Base-by-base conservation (phyloP, 2,113 vertebrate species). In the Trichomycterus rosablanca region DNA sequence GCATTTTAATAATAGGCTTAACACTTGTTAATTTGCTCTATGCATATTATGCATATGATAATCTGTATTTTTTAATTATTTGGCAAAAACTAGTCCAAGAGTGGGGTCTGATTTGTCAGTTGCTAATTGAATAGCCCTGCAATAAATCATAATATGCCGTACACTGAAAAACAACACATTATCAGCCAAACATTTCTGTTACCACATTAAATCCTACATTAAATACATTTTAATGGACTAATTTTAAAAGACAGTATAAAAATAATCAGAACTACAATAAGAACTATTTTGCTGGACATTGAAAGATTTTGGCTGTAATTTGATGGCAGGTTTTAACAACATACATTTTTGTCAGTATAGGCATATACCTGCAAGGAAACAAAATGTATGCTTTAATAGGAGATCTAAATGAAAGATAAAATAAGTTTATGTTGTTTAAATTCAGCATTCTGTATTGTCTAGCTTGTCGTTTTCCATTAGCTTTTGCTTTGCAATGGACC, bases 311-410 rank as follows among this genome's bases (percentile, higher is more conserved):
- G 14, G 11, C 20, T 11, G 22, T 60, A 49, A 24, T 18, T 12
- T 50, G 10, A 16, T 16, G 32, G 45, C 32, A 40, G 5, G 26
- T 9, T 19, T 30, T 7, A 11, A 26, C 11, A n/a, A 18, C 26
- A 49, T 15, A 23, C 4, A 42, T 22, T n/a, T 55, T 14, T 40
- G 16, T 22, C n/a, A 42, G 20, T 23, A n/a, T 42, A 26, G 11
- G 22, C 46, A 49, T 49, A 12, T 26, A 15, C 14, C 26, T n/a
- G 22, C 10, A 55, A 16, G 53, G 10, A 54, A 45, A 34, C 2
- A 7, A 18, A 42, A 45, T 24, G 1, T 8, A 16, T 45, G 16
- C 52, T 48, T 57, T 64, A 30, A 64, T 55, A 22, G 35, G 15
- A 63, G 50, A 46, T 18, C 6, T 15, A 20, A 19, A 20, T 20